Evolutionary conservation across 2,888 invertebrate species (phyloP).

Genomic region (Geophilus truncorum): DNA sequence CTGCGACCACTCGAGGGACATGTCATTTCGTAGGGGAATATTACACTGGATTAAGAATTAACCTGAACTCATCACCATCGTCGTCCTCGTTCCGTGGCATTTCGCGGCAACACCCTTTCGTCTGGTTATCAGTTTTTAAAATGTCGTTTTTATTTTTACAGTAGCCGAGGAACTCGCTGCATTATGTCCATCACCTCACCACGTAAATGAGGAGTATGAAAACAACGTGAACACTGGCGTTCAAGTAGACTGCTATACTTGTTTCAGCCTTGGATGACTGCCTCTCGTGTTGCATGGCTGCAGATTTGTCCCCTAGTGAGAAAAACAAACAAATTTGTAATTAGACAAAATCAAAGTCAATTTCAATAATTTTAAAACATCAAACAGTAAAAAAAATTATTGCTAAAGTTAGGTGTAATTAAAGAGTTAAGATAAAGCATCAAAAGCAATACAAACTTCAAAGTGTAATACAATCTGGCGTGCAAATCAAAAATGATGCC

Average conservation of each 20-base stretch:
- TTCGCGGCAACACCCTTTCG: not conserved
- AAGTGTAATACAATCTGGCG: no score
- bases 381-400: no score
- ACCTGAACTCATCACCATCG: not conserved
- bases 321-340: not conserved
- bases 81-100: not conserved
- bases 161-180: not conserved
- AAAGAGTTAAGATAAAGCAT: no score
- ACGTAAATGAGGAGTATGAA: not conserved
- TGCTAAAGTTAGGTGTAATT: no score
- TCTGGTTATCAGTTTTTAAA: not conserved
- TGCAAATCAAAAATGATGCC: no score
- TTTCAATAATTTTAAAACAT: no score
- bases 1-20: not conserved
- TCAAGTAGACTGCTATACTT: not conserved
- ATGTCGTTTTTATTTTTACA: not conserved
- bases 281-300: conserved; percentile 28
- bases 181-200: conserved; percentile 10
- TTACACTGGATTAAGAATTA: not conserved
- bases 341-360: no score
- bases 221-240: not conserved
- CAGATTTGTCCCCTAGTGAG: conserved; percentile 22
- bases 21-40: not conserved
- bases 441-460: no score
- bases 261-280: conserved; percentile 2